Evolutionary conservation across 2,797 vertebrate species (phyloP).

Genomic region (Ceryle rudis): DNA sequence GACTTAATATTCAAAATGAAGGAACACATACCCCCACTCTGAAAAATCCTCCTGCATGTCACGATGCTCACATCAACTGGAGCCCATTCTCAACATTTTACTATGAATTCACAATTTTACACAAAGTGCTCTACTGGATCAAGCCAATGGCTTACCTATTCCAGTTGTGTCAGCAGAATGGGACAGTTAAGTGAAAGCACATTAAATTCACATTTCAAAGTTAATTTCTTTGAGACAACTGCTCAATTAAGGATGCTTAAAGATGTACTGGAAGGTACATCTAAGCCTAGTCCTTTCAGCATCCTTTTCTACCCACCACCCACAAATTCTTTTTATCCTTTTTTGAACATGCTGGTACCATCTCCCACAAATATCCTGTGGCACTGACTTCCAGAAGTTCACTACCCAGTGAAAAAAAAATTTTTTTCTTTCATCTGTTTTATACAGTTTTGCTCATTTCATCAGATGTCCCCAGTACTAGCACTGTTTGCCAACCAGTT

Average conservation of each 20-base stretch:
- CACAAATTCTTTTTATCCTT: neutral
- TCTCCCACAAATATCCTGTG: neutral
- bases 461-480: neutral
- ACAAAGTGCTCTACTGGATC: neutral
- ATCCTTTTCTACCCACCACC: neutral
- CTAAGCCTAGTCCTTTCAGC: neutral
- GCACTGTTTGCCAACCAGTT: neutral
- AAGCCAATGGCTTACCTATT: neutral
- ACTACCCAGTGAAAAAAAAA: neutral
- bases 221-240: neutral
- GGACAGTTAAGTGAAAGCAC: neutral
- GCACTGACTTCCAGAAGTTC: neutral
- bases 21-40: neutral
- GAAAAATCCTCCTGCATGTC: neutral
- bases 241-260: neutral
- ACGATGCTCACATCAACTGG: accelerated
- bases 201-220: neutral
- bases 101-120: neutral
- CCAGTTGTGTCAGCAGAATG: neutral
- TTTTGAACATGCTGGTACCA: neutral
- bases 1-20: neutral
- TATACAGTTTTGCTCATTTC: neutral
- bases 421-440: neutral
- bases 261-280: neutral
- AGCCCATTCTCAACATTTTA: neutral